phyloP scores from a whole-genome alignment of 2,888 invertebrate genomes.

The Scaptodrosophila latifasciaeformis region DNA sequence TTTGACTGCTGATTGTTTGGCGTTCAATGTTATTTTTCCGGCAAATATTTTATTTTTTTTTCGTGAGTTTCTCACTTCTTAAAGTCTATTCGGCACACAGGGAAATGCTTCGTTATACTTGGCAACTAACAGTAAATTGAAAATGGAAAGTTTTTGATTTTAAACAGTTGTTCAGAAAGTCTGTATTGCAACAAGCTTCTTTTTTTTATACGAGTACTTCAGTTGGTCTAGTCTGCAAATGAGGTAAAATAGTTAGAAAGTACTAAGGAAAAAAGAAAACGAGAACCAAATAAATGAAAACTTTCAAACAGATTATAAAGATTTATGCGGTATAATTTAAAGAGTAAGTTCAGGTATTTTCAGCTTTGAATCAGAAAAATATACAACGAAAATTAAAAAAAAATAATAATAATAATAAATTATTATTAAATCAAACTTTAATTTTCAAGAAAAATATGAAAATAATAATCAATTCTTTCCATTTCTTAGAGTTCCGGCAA shows the following conservation, averaged over 20 bases:
- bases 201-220: neutral
- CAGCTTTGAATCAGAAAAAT: no score
- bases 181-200: neutral
- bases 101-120: slow-evolving; percentile 29
- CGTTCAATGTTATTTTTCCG: slow-evolving; percentile 64
- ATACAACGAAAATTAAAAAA: no score
- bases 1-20: slow-evolving; percentile 63
- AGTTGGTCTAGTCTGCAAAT: slow-evolving; percentile 39
- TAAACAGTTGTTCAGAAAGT: slow-evolving; percentile 7
- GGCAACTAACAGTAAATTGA: slow-evolving; percentile 53
- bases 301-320: slow-evolving; percentile 35
- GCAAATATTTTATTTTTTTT: slow-evolving; percentile 4
- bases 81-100: slow-evolving; percentile 28
- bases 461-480: no score
- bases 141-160: slow-evolving; percentile 61
- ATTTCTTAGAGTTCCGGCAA: no score
- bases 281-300: no score
- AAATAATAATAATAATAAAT: no score
- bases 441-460: no score
- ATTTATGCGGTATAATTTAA: slow-evolving; percentile 52
- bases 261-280: slow-evolving; percentile 30
- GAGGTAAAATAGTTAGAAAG: slow-evolving; percentile 53
- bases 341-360: no score
- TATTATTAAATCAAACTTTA: no score
- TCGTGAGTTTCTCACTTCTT: slow-evolving; percentile 1